Evolutionary conservation across 2,888 invertebrate genomes (phyloP), one percentile per base, ranked within the genome.

Genomic region (Eristalinus aeneus): DNA sequence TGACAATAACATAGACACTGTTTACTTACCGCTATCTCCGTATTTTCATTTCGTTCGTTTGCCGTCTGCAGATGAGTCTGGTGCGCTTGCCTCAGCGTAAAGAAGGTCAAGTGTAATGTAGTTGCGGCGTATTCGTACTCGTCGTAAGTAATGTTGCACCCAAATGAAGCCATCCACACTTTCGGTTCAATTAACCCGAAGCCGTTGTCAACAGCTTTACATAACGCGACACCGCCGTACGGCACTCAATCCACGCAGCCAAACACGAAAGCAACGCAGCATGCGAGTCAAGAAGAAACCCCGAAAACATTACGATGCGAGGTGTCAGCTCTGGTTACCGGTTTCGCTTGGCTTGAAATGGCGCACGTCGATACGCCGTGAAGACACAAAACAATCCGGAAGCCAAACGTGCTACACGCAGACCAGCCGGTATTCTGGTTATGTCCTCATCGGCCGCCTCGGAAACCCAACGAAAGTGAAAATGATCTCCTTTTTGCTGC

Each of bases 401-500:
- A 85, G 85, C 64, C 60, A 68, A 69, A 76, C 69, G 46, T 27
- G 65, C 76, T 85, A 77, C 81, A 85, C 85, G 81, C 85, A 85
- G 73, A 60, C 56, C 71, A 76, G 81, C 77, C 81, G 85, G 81
- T 53, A 81, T 81, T 85, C 76, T 77, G 81, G 85, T 85, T 81
- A 65, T 80, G 68, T 73, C 76, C 73, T 81, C 71, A 60, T 77
- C 77, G 54, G 75, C 39, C 65, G 60, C 20, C 81, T 85, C 76
- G 76, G 85, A 85, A 85, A 81, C 81, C 81, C 81, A 85, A 85
- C 64, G 81, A 85, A 85, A 85, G 85, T 85, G 85, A 85, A 85
- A 85, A 76, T 81, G 80, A 85, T 85, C 85, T 39, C 31, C 76
- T 72, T 46, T 39, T n/a, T 39, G 63, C 61, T 65, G 54, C 71